Evolutionary conservation across 2,797 vertebrate species (phyloP), one percentile per base, ranked within the genome.

Genomic region (Eidolon dupreanum): DNA sequence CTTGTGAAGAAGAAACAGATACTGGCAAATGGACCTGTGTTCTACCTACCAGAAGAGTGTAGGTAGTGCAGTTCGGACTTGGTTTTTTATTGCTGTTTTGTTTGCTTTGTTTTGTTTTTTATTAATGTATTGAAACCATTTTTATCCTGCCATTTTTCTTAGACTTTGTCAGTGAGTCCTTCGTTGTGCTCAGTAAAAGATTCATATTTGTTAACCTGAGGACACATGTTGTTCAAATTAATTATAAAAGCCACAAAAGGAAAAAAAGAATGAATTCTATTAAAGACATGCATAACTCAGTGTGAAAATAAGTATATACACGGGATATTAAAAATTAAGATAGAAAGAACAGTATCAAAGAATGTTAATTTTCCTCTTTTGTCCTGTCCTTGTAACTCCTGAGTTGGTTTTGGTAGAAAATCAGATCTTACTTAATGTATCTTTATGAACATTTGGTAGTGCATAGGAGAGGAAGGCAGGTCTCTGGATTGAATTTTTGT

Each of bases 11-110:
- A 92, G 90, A 88, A 96, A 96, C 41, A 90, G 77, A 88, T 59
- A 94, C 61, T 2, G 74, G n/a, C 59, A 73, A 96, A 93, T 94
- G 96, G 95, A 97, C 92, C 88, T 61, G 75, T 78, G 49, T 87
- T 97, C 96, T 70, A 90, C 65, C 87, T 91, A 71, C 49, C 71
- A 84, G 43, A 55, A 84, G 96, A 85, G 38, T 90, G 66, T 88
- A 77, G 91, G 96, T 86, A 75, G 94, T 97, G 87, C 94, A 95
- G 16, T 86, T 68, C 63, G 36, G 33, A 59, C 93, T 66, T 81
- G 91, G 92, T 96, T 93, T 97, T 97, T 97, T 94, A 49, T 20
- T 63, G 90, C 10, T 33, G 46, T 63, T 92, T 43, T 63, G 8
- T 46, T 79, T 41, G 36, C 13, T 61, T 31, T 15, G 59, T 61